Conservation (phyloP, 2,888 invertebrate species). For the Polydrusus cervinus region DNA sequence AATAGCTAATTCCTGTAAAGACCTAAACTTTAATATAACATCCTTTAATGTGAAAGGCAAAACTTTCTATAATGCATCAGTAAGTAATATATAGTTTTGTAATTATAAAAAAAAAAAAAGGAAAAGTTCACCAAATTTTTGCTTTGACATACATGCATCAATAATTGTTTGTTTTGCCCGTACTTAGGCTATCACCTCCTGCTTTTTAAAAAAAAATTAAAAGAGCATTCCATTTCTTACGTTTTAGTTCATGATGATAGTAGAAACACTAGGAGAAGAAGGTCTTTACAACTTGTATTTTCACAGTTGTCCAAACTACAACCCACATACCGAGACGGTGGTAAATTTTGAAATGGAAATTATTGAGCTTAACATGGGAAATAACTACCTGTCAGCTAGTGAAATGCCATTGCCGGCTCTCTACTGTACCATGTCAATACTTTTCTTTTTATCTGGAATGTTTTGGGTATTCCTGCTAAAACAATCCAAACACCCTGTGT, state of each 20-base stretch:
- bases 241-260: constrained; percentile 84
- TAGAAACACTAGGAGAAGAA: constrained; percentile 85
- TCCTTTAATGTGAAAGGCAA: constrained; percentile 73
- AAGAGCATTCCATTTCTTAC: constrained; percentile 42
- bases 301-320: constrained; percentile 90
- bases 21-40: constrained; percentile 75
- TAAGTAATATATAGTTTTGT: constrained; percentile 67
- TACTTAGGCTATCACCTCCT: no score
- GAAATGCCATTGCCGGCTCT: constrained; percentile 96
- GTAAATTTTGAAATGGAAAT: constrained; percentile 87
- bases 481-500: constrained; percentile 83
- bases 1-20: constrained; percentile 59
- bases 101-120: no score
- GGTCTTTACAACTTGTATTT: constrained; percentile 96
- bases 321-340: constrained; percentile 71
- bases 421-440: constrained; percentile 92
- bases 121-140: no score
- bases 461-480: constrained; percentile 94
- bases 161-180: neutral
- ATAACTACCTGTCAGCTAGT: constrained; percentile 94
- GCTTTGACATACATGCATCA: no score
- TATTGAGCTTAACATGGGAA: constrained; percentile 88
- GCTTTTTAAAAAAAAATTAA: no score
- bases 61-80: constrained; percentile 78
- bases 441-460: constrained; percentile 91